phyloP scores from a whole-genome alignment of 2,797 vertebrate genomes.

The Silurus aristotelis region DNA sequence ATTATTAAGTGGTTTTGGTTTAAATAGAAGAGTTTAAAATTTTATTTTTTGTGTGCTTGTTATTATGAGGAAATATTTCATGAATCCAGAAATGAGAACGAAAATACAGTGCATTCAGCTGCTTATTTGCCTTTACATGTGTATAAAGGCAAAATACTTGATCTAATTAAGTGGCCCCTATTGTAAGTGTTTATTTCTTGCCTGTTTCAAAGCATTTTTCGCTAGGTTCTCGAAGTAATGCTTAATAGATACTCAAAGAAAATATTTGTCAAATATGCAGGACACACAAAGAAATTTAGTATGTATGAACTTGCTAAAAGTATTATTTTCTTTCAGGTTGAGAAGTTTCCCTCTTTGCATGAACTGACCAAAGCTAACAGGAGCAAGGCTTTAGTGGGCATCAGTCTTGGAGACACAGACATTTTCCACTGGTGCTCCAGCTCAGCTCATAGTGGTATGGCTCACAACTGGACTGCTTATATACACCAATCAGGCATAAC shows the following conservation, averaged over 20 bases:
- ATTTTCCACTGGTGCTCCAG: constrained; percentile 51
- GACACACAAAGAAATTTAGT: neutral
- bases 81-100: neutral
- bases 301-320: neutral
- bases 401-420: constrained; percentile 45
- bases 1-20: too few species aligned
- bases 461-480: constrained; percentile 3
- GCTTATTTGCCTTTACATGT: neutral
- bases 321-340: constrained; percentile 40
- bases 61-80: neutral
- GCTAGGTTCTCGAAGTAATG: neutral
- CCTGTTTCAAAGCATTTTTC: neutral
- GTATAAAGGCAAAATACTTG: neutral
- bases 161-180: neutral
- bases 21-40: too few species aligned
- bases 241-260: neutral
- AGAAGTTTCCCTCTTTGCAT: constrained; percentile 40
- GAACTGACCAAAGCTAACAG: constrained; percentile 29
- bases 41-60: too few species aligned
- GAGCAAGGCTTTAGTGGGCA: constrained; percentile 47
- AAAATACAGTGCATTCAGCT: neutral
- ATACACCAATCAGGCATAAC: too few species aligned
- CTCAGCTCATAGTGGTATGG: constrained; percentile 21
- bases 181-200: neutral
- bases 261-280: neutral